Percentiles rank a stretch among this genome's conserved stretches.
phyloP scores from a whole-genome alignment of 2,888 invertebrate species.

The Melanostoma scalare region DNA sequence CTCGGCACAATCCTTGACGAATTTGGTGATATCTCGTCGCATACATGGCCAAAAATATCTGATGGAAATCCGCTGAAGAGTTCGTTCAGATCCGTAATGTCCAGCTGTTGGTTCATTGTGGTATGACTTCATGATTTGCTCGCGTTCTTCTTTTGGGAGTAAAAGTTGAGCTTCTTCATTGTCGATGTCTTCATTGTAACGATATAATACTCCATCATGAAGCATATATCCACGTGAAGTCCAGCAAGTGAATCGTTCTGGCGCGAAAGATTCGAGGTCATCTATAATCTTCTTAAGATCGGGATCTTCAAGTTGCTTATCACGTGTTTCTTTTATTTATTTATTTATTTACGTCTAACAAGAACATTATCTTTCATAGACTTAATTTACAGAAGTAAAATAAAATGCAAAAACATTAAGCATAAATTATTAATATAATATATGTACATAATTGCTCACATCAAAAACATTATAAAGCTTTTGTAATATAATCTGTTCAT shows the following conservation, averaged over 20 bases:
- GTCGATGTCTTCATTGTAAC: constrained; percentile 13
- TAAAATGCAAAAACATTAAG: too few relatives aligned
- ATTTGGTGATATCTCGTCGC: constrained; percentile 44
- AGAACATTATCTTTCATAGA: too few relatives aligned
- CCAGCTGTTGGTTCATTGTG: constrained; percentile 60
- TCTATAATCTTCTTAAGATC: too few relatives aligned
- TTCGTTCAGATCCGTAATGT: constrained; percentile 54
- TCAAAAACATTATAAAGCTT: too few relatives aligned
- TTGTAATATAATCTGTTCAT: too few relatives aligned
- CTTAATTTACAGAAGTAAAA: too few relatives aligned
- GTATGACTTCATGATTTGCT: constrained; percentile 10
- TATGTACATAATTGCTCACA: too few relatives aligned
- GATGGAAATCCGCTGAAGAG: not conserved
- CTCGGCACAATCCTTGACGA: not conserved
- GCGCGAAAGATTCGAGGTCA: too few relatives aligned
- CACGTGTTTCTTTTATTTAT: too few relatives aligned
- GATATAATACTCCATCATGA: constrained; percentile 13
- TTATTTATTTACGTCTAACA: too few relatives aligned
- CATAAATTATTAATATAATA: too few relatives aligned
- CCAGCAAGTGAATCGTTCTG: constrained; percentile 5
- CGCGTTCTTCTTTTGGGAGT: not conserved
- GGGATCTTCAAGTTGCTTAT: too few relatives aligned
- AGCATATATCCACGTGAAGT: constrained; percentile 24
- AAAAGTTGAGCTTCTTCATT: not conserved
- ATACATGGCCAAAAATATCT: constrained; percentile 65